These are phyloP conservation scores for Molorchus minor DNA, from an alignment of 2,888 invertebrate species.

Conservation along the genomic window DNA sequence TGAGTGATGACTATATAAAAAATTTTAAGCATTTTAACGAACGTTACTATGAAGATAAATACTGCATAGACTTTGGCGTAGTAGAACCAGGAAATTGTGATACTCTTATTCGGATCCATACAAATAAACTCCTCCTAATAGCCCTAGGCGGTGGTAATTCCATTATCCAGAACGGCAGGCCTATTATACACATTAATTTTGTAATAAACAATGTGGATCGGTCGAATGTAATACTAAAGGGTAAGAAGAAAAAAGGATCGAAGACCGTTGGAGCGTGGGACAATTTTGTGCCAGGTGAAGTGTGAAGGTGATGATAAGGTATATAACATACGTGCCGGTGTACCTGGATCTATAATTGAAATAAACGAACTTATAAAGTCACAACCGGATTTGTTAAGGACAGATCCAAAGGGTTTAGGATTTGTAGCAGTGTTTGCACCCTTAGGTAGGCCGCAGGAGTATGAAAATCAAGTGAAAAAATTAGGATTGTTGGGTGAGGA, in stretches of 20 bases:
- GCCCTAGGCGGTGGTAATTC: constrained; percentile 43
- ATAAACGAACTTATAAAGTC: constrained; percentile 41
- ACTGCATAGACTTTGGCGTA: constrained; percentile 34
- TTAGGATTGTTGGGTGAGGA: constrained; percentile 39
- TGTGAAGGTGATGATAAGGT: constrained; percentile 40
- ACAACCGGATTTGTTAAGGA: constrained; percentile 43
- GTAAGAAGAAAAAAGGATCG: constrained; percentile 43
- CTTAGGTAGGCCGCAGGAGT: constrained; percentile 24
- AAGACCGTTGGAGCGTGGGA: constrained; percentile 34
- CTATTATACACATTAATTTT: constrained; percentile 43
- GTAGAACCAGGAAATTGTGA: constrained; percentile 29
- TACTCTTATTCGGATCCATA: constrained; percentile 37
- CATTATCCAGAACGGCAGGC: constrained; percentile 36
- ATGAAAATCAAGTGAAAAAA: constrained; percentile 32
- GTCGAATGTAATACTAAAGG: constrained; percentile 37
- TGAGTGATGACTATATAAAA: constrained; percentile 31
- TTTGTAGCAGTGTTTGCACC: constrained; percentile 45
- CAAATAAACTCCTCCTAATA: constrained; percentile 42
- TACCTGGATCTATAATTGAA: constrained; percentile 43
- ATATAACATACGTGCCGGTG: constrained; percentile 42
- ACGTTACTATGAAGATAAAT: constrained; percentile 42
- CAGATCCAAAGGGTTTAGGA: constrained; percentile 42
- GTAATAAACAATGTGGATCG: constrained; percentile 40
- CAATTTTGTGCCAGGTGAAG: constrained; percentile 44
- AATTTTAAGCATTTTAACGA: constrained; percentile 39